Evolutionary conservation across 2,888 invertebrate genomes (phyloP).

Genomic region (Operophtera brumata): DNA sequence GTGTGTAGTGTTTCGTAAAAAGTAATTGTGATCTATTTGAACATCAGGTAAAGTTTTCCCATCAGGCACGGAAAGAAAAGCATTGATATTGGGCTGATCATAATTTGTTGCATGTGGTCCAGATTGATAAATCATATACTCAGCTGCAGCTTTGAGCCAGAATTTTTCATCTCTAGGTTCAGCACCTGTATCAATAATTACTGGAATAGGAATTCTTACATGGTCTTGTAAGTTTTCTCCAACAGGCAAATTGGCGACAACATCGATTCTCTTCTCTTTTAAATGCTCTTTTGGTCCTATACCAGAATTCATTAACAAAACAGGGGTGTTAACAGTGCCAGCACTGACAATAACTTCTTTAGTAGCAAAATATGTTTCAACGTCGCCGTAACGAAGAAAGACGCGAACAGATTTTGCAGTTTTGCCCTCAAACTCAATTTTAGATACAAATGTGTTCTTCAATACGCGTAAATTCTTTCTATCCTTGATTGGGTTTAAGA

Average conservation of each 20-base stretch:
- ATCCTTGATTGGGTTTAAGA: slow-evolving; percentile 54
- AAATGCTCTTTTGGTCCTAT: slow-evolving; percentile 61
- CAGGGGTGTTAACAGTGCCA: slow-evolving; percentile 64
- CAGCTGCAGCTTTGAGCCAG: slow-evolving; percentile 61
- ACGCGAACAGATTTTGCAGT: slow-evolving; percentile 56
- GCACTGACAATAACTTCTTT: slow-evolving; percentile 68
- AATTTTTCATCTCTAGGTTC: slow-evolving; percentile 49
- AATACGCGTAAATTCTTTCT: slow-evolving; percentile 61
- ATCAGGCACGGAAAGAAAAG: slow-evolving; percentile 60
- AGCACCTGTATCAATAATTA: slow-evolving; percentile 61
- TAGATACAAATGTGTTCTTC: slow-evolving; percentile 54
- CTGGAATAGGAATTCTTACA: slow-evolving; percentile 66
- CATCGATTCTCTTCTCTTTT: slow-evolving; percentile 50
- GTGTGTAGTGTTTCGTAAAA: slow-evolving; percentile 62
- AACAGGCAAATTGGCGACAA: slow-evolving; percentile 58
- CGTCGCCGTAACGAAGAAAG: slow-evolving; percentile 45
- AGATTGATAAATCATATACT: slow-evolving; percentile 63
- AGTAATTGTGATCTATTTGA: slow-evolving; percentile 73
- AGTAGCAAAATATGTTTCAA: slow-evolving; percentile 47
- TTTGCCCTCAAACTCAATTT: slow-evolving; percentile 48
- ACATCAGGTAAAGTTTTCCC: slow-evolving; percentile 61
- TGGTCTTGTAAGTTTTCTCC: slow-evolving; percentile 76
- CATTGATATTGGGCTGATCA: slow-evolving; percentile 69
- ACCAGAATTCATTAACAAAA: slow-evolving; percentile 64
- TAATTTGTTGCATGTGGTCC: slow-evolving; percentile 69